Base-by-base conservation (phyloP, 1,140 invertebrate genomes). In the Ceratosolen fusciceps region DNA sequence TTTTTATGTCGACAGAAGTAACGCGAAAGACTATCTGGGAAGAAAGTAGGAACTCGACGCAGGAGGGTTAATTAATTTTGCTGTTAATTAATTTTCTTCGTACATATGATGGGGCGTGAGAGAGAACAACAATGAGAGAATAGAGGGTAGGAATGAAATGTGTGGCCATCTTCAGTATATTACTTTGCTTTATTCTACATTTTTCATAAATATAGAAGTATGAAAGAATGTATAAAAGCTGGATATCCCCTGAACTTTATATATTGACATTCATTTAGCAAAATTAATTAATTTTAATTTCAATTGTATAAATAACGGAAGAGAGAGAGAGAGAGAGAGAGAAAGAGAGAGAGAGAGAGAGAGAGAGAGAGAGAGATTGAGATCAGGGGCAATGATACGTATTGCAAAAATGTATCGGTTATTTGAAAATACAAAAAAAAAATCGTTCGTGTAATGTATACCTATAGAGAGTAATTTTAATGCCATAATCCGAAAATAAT, bases 161-260 rank as follows among this genome's bases (percentile, higher is more conserved):
- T 78, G 56, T 62, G 56, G 34, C 43, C 47, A 54, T 54, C 29
- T 73, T 67, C 31, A 73, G 77, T 79, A 73, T 79, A 73, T 79
- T 73, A 39, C 70, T 58, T 73, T 65, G 31, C 77, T 79, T 79
- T 79, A 79, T 78, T 43, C 14, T 79, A 73, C 58, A 19, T 65
- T 73, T 47, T 79, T 79, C 47, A 62, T 78, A 58, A 71, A 78
- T 39, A 73, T 78, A 65, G 47, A 78, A 73, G 31, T 72, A 79
- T 47, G 70, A 79, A 73, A 62, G 71, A 54, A 43, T 47, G 24
- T 31, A 19, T 47, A 49, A 19, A 31, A 58, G 9, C 24, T 21
- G 3, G 3, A 7, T 54, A 16, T 43, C 24, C 8, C 10, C 39
- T 65, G 31, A 56, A 34, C 26, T 67, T 67, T 52, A 67, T 67